Base-by-base conservation (phyloP, 2,797 vertebrate species). In the Phyllotis vaccarum region DNA sequence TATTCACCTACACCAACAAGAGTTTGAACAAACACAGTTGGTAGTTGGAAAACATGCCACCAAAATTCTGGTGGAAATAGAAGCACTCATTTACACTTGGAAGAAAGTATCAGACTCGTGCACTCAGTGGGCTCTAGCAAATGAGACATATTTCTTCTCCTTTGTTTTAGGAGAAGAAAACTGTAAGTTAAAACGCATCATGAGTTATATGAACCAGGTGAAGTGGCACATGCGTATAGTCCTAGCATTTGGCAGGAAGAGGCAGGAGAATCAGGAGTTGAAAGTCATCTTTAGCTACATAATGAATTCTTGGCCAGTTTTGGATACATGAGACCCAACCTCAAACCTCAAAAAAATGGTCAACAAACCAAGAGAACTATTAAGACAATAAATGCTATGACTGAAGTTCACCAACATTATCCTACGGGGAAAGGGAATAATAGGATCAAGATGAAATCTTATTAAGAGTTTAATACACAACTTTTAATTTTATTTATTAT, bases 301-400 rank as follows among this genome's bases (percentile, higher is more conserved):
- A 70, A 70, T 86, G 34, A 86, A 3, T 54, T 70, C 64, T 68
- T 54, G 34, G 34, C 34, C 34, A 70, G 34, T 34, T n/a, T 52
- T 6, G 6, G 22, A 46, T 70, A 54, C 46, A 29, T 37, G 34
- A 27, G 7, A 86, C 34, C 10, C 10, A n/a, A 19, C 3, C 52
- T 37, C 34, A 12, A 37, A n/a, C 46, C n/a, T n/a, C n/a, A n/a
- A n/a, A 64, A 43, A 83, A 21, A 37, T 79, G 72, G 87, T 60
- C 83, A 74, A 87, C 37, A 91, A 94, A 27, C 27, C 31, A 60
- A 46, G 76, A 91, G 40, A 74, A 94, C 56, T 90, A 7, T 24
- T 72, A 85, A 62, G 21, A n/a, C 16, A 66, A 37, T 40, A 87
- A n/a, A 14, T 64, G 11, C 31, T 43, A 6, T 58, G 58, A 62